Evolutionary conservation across 2,113 vertebrate genomes (phyloP), one percentile per base, ranked within the genome.

Genomic region (Arizona elegans): DNA sequence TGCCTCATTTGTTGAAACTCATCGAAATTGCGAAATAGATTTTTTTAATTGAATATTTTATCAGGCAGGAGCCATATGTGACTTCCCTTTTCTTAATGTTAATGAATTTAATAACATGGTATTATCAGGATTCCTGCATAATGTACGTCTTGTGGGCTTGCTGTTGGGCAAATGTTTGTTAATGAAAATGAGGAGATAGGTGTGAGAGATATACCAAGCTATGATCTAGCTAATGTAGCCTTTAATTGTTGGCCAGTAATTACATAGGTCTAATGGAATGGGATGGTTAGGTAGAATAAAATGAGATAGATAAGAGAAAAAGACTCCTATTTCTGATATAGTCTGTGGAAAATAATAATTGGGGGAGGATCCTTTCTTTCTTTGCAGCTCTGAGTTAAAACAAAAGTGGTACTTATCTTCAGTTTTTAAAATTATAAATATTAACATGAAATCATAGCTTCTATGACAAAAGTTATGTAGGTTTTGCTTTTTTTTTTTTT

Each of bases 161-260:
- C 96, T 97, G 93, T 33, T 88, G 90, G 95, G 95, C 93, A 96
- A 95, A 91, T 96, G 94, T 96, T 92, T 96, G 95, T 9, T 96
- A 95, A 97, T 96, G 95, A 96, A 96, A 95, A 95, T 92, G 85
- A 92, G 90, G 93, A 96, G 97, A 97, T 96, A 96, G 94, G 91
- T 95, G 75, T 94, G 96, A 96, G 92, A 95, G 91, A 97, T 95
- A 95, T 58, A 93, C 65, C 96, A 95, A 97, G 94, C 91, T 93
- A 92, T 92, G 95, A 94, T 91, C 95, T 90, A 96, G 92, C 92
- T 95, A 91, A 88, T 93, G 92, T 86, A 89, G 86, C n/a, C 91
- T 93, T 96, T 95, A 96, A 96, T 96, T 96, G 95, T 94, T 95
- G 94, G 89, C 43, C 92, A 93, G 81, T 93, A 93, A 93, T 93